These are phyloP conservation scores for Drosophila maculinotata DNA, from an alignment of 2,888 invertebrate genomes.

Conservation along the genomic window DNA sequence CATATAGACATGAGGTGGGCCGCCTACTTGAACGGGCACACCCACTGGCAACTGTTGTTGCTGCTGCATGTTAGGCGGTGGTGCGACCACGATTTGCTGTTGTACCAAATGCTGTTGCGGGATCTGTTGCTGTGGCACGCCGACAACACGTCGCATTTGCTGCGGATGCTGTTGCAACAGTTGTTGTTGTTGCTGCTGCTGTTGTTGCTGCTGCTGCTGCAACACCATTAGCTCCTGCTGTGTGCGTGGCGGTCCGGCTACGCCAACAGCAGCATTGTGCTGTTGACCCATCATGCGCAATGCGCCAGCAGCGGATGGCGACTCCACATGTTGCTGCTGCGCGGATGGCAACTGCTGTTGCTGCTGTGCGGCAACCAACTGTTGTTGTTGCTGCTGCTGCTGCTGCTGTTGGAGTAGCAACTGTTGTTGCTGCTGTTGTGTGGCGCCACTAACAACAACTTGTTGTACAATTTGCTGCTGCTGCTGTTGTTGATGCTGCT, in stretches of 20 bases:
- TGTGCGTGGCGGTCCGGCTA: constrained; percentile 82
- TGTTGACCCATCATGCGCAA: constrained; percentile 93
- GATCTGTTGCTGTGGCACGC: constrained; percentile 66
- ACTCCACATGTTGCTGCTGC: constrained; percentile 68
- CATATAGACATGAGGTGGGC: constrained; percentile 86
- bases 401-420: constrained; percentile 53
- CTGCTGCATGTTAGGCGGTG: constrained; percentile 82
- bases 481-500: constrained; percentile 60
- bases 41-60: constrained; percentile 68
- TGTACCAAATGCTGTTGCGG: constrained; percentile 76
- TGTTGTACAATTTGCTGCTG: constrained; percentile 79
- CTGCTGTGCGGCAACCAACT: constrained; percentile 52
- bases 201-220: constrained; percentile 85
- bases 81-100: constrained; percentile 75
- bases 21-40: constrained; percentile 66
- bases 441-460: constrained; percentile 66
- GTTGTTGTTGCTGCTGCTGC: constrained; percentile 60
- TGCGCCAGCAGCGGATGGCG: constrained; percentile 89
- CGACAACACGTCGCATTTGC: constrained; percentile 84
- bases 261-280: constrained; percentile 88
- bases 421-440: constrained; percentile 67
- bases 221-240: constrained; percentile 87
- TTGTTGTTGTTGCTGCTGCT: constrained; percentile 84
- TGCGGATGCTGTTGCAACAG: constrained; percentile 69
- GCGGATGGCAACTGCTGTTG: constrained; percentile 48